Base-by-base conservation (phyloP, 1,140 invertebrate species). In the Saccostrea cuccullata region DNA sequence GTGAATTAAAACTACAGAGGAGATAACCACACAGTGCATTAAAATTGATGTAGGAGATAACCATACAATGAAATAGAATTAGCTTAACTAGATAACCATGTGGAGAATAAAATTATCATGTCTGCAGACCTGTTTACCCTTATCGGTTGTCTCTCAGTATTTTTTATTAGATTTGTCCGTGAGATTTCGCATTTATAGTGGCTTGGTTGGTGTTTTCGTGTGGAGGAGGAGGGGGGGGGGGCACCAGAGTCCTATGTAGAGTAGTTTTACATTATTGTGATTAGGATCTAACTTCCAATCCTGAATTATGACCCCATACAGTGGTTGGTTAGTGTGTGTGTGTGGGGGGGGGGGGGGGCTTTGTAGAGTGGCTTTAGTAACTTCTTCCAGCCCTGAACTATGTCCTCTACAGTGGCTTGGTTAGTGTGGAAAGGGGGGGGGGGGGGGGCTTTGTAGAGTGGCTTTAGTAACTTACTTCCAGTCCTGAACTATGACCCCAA, bases 401-500 rank as follows among this genome's bases (percentile, higher is more conserved):
- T 90, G 84, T 94, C 93, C 8, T 93, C 94, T 11, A 94, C 94
- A 55, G 94, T 95, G 30, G 87, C 86, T 73, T 82, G 70, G 26
- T 91, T 88, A 15, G 83, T 87, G 15, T 82, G 87, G 2, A 6
- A 3, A 6, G 2, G 6, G 2, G 47, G 47, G 47, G 47, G 9
- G 30, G 88, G 84, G 12, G 85, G 84, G 36, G 56, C 26, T n/a
- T 23, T n/a, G 23, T 23, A 55, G 67, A 86, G 40, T 70, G 73
- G 13, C 4, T 58, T 56, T 3, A 77, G 13, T 36, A 12, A 47
- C 20, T 55, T 91, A 94, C 94, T 90, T 92, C 94, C 94, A 94
- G 64, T 93, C 93, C n/a, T 92, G 92, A 6, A 94, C 93, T 56
- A 93, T 91, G 84, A 94, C 93, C 11, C 94, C 94, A 5, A 94